Evolutionary conservation across 2,888 invertebrate species (phyloP).

Genomic region (Spialia ferax): DNA sequence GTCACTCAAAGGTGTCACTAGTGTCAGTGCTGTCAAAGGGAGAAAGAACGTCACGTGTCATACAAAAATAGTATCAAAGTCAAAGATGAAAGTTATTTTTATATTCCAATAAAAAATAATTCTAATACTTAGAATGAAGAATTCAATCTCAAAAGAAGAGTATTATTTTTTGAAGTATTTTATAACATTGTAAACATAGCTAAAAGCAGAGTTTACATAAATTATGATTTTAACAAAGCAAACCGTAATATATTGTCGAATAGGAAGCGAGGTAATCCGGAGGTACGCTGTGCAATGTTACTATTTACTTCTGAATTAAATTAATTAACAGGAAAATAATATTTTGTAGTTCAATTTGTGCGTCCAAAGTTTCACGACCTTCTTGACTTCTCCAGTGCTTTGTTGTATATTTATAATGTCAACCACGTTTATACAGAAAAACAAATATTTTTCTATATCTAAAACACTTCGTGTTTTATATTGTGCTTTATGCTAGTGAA

Average conservation of each 20-base stretch:
- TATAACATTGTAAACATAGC: slow-evolving; percentile 56
- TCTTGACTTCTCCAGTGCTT: slow-evolving; percentile 60
- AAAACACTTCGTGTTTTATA: not conserved
- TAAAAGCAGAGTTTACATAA: slow-evolving; percentile 66
- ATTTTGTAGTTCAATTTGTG: slow-evolving; percentile 50
- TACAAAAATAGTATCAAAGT: slow-evolving; percentile 79
- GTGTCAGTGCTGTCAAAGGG: not conserved
- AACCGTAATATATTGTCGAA: slow-evolving; percentile 72
- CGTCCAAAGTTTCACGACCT: slow-evolving; percentile 67
- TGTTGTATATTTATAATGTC: slow-evolving; percentile 42
- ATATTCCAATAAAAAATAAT: slow-evolving; percentile 63
- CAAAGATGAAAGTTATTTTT: slow-evolving; percentile 83
- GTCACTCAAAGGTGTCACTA: too few relatives aligned
- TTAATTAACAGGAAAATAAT: slow-evolving; percentile 44
- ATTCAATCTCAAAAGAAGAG: slow-evolving; percentile 53
- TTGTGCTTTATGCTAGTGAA: not conserved
- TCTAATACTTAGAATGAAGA: slow-evolving; percentile 61
- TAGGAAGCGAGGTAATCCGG: slow-evolving; percentile 70
- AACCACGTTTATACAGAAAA: not conserved
- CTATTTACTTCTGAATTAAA: slow-evolving; percentile 37
- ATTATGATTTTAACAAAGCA: slow-evolving; percentile 82
- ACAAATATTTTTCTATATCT: not conserved
- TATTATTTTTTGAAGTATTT: slow-evolving; percentile 56
- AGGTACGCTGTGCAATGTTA: slow-evolving; percentile 64
- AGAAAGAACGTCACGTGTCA: slow-evolving; percentile 52